These are phyloP conservation scores for Leptinotarsa peninsularis DNA, from an alignment of 2,888 invertebrate species.

Conservation along the genomic window DNA sequence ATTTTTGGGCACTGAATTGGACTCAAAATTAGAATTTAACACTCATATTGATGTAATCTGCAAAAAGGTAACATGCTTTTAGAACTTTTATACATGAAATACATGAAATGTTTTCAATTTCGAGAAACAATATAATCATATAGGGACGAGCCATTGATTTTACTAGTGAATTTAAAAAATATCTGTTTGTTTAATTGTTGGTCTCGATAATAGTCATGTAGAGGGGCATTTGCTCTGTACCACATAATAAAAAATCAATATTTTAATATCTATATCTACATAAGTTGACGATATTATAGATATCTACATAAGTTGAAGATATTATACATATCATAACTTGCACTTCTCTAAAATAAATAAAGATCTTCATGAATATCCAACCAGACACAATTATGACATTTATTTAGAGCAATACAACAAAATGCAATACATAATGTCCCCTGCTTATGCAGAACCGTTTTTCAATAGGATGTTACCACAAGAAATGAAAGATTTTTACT, in stretches of 20 bases:
- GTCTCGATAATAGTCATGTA: not conserved
- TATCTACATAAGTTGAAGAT: not conserved
- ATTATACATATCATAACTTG: not conserved
- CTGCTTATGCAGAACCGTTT: not conserved
- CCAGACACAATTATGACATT: not conserved
- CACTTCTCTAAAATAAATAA: not conserved
- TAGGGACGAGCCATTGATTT: not conserved
- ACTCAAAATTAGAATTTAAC: not conserved
- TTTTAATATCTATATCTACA: too few relatives aligned
- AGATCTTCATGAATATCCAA: not conserved
- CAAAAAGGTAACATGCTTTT: not conserved
- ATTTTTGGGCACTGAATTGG: not conserved
- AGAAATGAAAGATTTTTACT: not conserved
- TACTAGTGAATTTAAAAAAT: not conserved
- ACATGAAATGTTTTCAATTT: not conserved
- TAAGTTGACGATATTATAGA: not conserved
- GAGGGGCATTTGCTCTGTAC: not conserved
- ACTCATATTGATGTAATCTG: not conserved
- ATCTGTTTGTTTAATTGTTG: not conserved
- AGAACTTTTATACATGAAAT: not conserved
- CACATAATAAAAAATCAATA: not conserved
- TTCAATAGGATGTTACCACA: not conserved
- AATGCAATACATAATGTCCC: not conserved
- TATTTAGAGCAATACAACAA: not conserved
- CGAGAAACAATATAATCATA: not conserved